Evolutionary conservation across 2,113 vertebrate genomes (phyloP).

Genomic region (Chaetops frenatus): DNA sequence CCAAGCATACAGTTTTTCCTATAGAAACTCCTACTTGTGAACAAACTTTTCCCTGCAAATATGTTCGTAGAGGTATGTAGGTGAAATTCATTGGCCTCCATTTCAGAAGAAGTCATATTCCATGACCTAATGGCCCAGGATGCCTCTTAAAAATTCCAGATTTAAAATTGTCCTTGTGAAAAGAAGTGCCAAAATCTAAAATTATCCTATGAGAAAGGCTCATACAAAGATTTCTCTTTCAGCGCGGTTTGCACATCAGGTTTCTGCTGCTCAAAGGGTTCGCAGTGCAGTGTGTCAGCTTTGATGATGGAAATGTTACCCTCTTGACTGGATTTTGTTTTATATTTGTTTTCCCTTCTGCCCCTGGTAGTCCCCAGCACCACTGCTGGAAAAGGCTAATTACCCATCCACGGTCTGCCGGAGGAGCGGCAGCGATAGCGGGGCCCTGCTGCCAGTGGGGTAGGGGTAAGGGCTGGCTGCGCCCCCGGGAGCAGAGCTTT

Average conservation of each 20-base stretch:
- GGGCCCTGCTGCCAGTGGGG: not conserved
- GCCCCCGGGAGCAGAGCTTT: fast-evolving
- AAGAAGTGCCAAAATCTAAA: not conserved
- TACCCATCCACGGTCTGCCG: fast-evolving
- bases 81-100: not conserved
- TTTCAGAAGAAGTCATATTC: not conserved
- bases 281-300: not conserved
- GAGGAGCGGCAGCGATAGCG: fast-evolving
- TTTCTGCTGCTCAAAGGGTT: not conserved
- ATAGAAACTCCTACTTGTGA: not conserved
- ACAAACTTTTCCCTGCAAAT: not conserved
- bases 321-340: constrained; percentile 1
- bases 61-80: not conserved
- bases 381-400: not conserved
- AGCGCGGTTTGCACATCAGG: not conserved
- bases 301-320: constrained; percentile 9
- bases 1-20: not conserved
- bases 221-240: not conserved
- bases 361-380: not conserved
- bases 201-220: not conserved
- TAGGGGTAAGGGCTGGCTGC: not conserved
- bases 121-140: not conserved
- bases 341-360: constrained; percentile 29
- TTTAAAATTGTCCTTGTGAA: not conserved
- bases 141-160: not conserved